Base-by-base conservation (phyloP, 2,888 invertebrate genomes). In the Pycnomerus fuliginosus region DNA sequence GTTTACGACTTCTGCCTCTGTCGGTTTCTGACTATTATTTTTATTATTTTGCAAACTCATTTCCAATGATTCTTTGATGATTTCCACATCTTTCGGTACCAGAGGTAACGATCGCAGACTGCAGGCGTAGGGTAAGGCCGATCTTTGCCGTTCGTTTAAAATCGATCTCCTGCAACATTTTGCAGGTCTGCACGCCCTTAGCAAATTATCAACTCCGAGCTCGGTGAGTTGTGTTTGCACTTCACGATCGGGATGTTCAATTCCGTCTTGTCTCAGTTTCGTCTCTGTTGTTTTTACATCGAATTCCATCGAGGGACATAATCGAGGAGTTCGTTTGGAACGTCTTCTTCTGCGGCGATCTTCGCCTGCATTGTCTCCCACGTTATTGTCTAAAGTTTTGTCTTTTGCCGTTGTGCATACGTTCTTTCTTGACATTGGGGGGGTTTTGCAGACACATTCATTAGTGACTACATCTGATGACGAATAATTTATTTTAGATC, bases 61-160 rank as follows among this genome's bases (percentile, higher is more conserved):
- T 14, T 57, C 39, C 23, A 64, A 33, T 14, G 61, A 60, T 38
- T 64, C 54, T 14, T 60, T 52, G 4, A 65, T 62, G 3, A 61
- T 49, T 14, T 50, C 43, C 3, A 58, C 42, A 38, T 65, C 65
- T 3, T 41, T 40, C 3, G 53, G 51, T 20, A 58, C 58, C 14
- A 65, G 41, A 1, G 65, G 65, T 20, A 65, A 46, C 2, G 64
- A 64, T 27, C 48, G 46, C 23, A 65, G 42, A 37, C 65, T 65
- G 3, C 58, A 48, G 3, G 62, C 40, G 35, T 65, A 65, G 1
- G 65, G 65, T 8, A 63, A 24, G 20, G 52, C 52, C 28, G 60
- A 58, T 31, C 43, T 56, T 29, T 52, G 44, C 25, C 47, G 55
- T 41, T 64, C 63, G 36, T 62, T 58, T 17, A 65, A 42, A 2